A percentile compares a stretch with the other conserved stretches of the same genome.
Conservation (phyloP, 2,888 invertebrate species). For the Epirrhoe alternata region DNA sequence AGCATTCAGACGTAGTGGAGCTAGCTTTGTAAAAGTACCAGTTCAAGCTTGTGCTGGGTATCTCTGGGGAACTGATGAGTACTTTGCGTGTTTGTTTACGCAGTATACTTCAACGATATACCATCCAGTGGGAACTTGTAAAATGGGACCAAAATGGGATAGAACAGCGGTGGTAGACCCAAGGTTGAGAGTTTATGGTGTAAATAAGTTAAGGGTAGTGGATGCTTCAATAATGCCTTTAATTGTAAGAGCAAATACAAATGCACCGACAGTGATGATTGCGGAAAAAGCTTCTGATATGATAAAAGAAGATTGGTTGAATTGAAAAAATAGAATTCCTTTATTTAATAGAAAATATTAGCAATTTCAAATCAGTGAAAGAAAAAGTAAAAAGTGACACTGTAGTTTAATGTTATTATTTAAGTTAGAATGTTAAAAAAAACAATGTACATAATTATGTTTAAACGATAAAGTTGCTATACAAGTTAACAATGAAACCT, state of each 20-base stretch:
- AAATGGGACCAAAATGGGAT: constrained; percentile 88
- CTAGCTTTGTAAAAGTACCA: constrained; percentile 81
- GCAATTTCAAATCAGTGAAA: neutral
- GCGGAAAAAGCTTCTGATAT: constrained; percentile 93
- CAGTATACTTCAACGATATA: constrained; percentile 89
- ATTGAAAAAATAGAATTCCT: constrained; percentile 28
- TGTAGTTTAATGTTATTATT: neutral
- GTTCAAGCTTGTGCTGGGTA: constrained; percentile 85
- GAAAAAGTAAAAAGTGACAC: neutral
- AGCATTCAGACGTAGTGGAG: constrained; percentile 84
- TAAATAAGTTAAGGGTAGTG: constrained; percentile 86
- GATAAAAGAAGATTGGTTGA: constrained; percentile 86
- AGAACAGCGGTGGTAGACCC: constrained; percentile 87
- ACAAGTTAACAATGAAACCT: too few species aligned
- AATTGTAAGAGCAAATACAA: constrained; percentile 90
- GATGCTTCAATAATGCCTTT: constrained; percentile 89
- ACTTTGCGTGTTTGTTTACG: constrained; percentile 87
- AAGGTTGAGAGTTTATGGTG: constrained; percentile 86
- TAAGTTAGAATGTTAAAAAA: neutral
- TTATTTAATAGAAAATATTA: neutral
- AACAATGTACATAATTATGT: neutral
- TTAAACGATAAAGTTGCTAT: too few species aligned
- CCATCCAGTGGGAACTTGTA: constrained; percentile 89
- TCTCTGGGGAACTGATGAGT: constrained; percentile 86
- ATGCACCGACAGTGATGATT: constrained; percentile 94